Base-by-base conservation (phyloP, 2,888 invertebrate species). In the Andrena fulva region DNA sequence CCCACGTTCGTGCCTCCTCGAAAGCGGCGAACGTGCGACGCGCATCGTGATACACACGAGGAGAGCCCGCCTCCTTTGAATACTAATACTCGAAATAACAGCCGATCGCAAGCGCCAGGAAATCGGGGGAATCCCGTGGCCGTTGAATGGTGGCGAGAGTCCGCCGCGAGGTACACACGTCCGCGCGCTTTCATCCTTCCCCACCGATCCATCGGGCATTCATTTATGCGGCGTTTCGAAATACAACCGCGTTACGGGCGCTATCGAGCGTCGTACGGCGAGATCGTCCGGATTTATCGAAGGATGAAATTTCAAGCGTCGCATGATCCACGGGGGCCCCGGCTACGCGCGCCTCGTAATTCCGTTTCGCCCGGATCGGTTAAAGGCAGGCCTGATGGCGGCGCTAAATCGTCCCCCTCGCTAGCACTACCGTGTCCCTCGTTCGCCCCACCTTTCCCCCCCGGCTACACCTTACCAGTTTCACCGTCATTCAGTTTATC, bases 401-500 rank as follows among this genome's bases (percentile, higher is more conserved):
- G 56, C 77, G 56, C 77, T 77, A 69, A 79, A 79, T 69, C 78
- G 79, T 59, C 56, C 78, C 33, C 12, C 42, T 42, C 31, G 33
- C 59, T 16, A 72, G 59, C 64, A 35, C 77, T 50, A 72, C 66
- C 48, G 59, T 35, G 33, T 48, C 52, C 20, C 54, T 56, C 42
- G n/a, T 16, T 8, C 35, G 12, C 42, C 12, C 29, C 2, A 31
- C 20, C 20, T 4, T 42, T 1, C 20, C 42, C 31, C 35, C 29
- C 8, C 0, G 24, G 6, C 7, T 52, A 35, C 77, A 62, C 62
- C 68, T 73, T 79, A 56, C 77, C 77, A 75, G 85, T 82, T 87
- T 87, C 78, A 80, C 74, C 82, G 85, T 87, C 87, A 77, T 83
- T 87, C 81, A 48, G 50, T 86, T 86, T 87, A 86, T 86, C 86